These are phyloP conservation scores for Nasonia longicornis DNA, from an alignment of 1,140 invertebrate species.

Conservation along the genomic window DNA sequence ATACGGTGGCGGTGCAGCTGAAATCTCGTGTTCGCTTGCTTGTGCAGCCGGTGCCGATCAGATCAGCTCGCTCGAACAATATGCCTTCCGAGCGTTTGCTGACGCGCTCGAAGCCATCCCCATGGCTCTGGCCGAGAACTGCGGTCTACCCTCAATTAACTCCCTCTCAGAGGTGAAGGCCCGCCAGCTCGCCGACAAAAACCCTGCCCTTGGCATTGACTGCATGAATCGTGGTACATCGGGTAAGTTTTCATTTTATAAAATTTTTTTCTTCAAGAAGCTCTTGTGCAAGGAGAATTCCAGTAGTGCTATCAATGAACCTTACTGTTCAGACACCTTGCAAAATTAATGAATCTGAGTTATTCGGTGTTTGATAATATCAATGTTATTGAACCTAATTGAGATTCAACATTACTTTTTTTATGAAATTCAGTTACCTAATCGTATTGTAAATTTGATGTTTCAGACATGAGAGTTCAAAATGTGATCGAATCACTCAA, in stretches of 20 bases:
- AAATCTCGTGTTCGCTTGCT: constrained; percentile 94
- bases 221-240: constrained; percentile 89
- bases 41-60: constrained; percentile 91
- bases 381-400: constrained; percentile 39
- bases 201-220: constrained; percentile 93
- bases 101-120: constrained; percentile 97
- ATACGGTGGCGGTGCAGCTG: constrained; percentile 97
- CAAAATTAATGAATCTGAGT: constrained; percentile 55
- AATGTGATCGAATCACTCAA: constrained; percentile 97
- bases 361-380: constrained; percentile 46
- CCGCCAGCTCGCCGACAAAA: constrained; percentile 86
- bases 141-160: constrained; percentile 92
- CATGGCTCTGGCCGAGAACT: constrained; percentile 96
- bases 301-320: constrained; percentile 52
- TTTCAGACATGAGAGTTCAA: constrained; percentile 94
- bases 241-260: constrained; percentile 66
- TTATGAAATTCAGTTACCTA: neutral
- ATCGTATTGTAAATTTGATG: constrained; percentile 48
- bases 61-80: constrained; percentile 94
- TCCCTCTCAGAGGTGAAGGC: constrained; percentile 94
- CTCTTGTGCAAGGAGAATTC: constrained; percentile 62
- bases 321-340: constrained; percentile 65
- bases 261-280: constrained; percentile 36
- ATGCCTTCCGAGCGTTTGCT: constrained; percentile 95
- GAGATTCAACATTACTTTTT: constrained; percentile 47